Base-by-base conservation (phyloP, 2,113 vertebrate species). In the Ceyx melanurus region DNA sequence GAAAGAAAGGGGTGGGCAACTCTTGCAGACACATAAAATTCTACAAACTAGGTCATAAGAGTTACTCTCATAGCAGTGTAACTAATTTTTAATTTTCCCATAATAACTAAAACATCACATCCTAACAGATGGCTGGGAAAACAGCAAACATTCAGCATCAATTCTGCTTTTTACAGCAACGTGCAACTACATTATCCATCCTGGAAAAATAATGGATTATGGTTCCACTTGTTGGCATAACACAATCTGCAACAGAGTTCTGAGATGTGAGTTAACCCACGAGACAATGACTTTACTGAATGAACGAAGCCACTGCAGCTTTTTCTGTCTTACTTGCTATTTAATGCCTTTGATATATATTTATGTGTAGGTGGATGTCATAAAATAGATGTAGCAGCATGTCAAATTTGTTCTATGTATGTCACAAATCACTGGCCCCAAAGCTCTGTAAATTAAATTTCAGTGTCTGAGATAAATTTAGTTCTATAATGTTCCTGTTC, bases 101-200 rank as follows among this genome's bases (percentile, higher is more conserved):
- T 60, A 70, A 93, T 31, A 50, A 74, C 61, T 71, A 64, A 62
- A 87, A 37, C 78, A 87, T 70, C 37, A 53, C 21, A 70, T 60
- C 28, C 35, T 86, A 94, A 64, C 92, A 95, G 86, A 91, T 83
- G 85, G 78, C n/a, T 74, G n/a, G 76, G 62, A 82, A 93, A 87
- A 37, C 50, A 85, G 62, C 31, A 82, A 92, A 43, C 48, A 35
- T 56, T 87, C 71, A 94, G 78, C 42, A 72, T 56, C 70, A 62
- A 25, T 51, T 88, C 46, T 74, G 37, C 18, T 88, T 87, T 92
- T 76, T 45, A 87, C 29, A 53, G 82, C 53, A 60, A 42, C 11
- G 13, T 37, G 53, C 40, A 67, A 72, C 65, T 25, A 37, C 18
- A 70, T 66, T 71, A 90, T 60, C 28, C 37, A 70, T 42, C 54